Base-by-base conservation (phyloP, 2,888 invertebrate genomes). In the Aleiodes leptofemur region DNA sequence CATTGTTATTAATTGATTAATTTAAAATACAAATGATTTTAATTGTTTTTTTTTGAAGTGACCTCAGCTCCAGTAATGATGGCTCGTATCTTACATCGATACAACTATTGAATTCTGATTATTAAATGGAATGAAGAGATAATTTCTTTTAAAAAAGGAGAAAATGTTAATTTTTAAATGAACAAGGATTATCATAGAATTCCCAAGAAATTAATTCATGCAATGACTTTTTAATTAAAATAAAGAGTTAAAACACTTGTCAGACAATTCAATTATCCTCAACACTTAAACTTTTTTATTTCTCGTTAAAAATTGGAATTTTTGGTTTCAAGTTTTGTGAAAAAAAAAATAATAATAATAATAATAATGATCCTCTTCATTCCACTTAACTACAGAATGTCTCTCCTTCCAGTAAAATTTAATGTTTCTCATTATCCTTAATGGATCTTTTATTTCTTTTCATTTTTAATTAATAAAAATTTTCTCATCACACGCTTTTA, bases 1-100 rank as follows among this genome's bases (percentile, higher is more conserved):
- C 29, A 51, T 14, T n/a, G 43, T 34, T 51, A 61, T 34, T 51
- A 61, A 34, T 34, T 34, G 34, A 34, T 66, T 14, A 31, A 29
- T 56, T 68, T 16, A 73, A 50, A 43, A 59, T 68, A 57, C 9
- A 14, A 43, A 34, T 59, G 23, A 14, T 9, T 7, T 29, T 31
- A 38, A 34, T 59, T 43, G 23, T 9, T 7, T 14, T 48, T 55
- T 70, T 69, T 23, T 69, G 61, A 74, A 83, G 72, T 78, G 78
- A 82, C 80, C 79, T 81, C 76, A 83, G 80, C 82, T 82, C 81
- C 77, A 79, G 82, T 75, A 83, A 82, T 81, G 79, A 77, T 78
- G 75, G 72, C 79, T 80, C 80, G 80, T 82, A 82, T 56, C 81
- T 79, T 82, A 81, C 77, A 83, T 81, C 82, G 82, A 83, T 85